phyloP scores from a whole-genome alignment of 2,113 vertebrate species.

The Cyanoramphus novaezelandiae region DNA sequence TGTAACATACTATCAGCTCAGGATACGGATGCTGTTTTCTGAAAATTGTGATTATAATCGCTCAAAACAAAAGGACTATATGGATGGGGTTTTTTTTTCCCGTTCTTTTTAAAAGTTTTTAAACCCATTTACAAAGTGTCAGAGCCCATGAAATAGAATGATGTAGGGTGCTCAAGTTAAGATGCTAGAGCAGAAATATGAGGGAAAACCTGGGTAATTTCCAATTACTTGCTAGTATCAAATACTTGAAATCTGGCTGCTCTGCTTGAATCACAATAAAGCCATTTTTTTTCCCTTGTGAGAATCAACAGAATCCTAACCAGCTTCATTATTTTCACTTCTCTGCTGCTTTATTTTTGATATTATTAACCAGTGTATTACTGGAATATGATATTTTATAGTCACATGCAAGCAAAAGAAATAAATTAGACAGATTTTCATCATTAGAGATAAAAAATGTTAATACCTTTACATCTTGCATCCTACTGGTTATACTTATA shows the following conservation, averaged over 20 bases:
- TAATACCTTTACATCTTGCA: background rate
- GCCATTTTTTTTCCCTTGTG: conserved; percentile 8
- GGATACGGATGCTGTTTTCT: background rate
- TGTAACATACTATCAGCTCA: background rate
- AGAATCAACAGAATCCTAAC: conserved; percentile 41
- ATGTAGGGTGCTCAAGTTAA: conserved; percentile 46
- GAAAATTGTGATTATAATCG: conserved; percentile 33
- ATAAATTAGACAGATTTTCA: background rate
- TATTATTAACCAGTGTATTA: background rate
- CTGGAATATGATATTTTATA: background rate
- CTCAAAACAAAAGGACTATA: conserved; percentile 31
- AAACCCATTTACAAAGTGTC: conserved; percentile 51
- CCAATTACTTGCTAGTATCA: conserved; percentile 57
- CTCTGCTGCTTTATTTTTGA: background rate
- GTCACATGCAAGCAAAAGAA: background rate
- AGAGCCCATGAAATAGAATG: conserved; percentile 50
- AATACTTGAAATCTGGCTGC: conserved; percentile 54
- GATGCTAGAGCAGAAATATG: conserved; percentile 41
- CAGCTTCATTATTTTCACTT: conserved; percentile 18
- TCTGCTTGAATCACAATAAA: conserved; percentile 59
- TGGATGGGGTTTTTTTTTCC: rapidly evolving
- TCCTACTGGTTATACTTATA: background rate
- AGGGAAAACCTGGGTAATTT: conserved; percentile 59
- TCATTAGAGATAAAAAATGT: background rate
- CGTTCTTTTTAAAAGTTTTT: conserved; percentile 30